These are phyloP conservation scores for Xiphophorus hellerii DNA, from an alignment of 2,113 vertebrate species.

Conservation along the genomic window DNA sequence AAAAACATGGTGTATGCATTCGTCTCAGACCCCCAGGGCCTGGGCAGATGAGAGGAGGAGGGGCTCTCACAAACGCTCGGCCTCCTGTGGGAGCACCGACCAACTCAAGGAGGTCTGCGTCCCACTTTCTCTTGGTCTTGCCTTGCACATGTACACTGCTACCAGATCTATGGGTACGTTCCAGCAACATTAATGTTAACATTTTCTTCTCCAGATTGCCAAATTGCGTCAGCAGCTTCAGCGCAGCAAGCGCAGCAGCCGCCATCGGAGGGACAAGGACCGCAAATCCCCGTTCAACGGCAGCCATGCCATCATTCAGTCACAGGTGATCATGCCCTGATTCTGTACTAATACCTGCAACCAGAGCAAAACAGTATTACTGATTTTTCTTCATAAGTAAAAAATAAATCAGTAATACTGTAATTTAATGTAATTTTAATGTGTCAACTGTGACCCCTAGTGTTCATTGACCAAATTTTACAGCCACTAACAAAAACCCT, in stretches of 20 bases:
- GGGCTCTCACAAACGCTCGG: constrained; percentile 92
- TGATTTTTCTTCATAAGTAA: too few relatives aligned
- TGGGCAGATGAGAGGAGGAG: constrained; percentile 97
- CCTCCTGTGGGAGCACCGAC: constrained; percentile 97
- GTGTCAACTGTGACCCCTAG: background rate
- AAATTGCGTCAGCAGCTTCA: constrained; percentile 97
- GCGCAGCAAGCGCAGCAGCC: constrained; percentile 98
- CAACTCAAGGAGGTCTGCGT: constrained; percentile 95
- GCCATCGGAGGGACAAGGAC: constrained; percentile 97
- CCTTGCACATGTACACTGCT: too few relatives aligned
- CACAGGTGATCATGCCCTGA: constrained; percentile 84
- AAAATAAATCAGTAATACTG: too few relatives aligned
- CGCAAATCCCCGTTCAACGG: constrained; percentile 98
- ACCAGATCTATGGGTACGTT: rapidly evolving
- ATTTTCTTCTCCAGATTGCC: constrained; percentile 84
- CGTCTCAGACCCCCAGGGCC: constrained; percentile 92
- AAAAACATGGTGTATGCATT: constrained; percentile 28
- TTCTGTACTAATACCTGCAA: too few relatives aligned
- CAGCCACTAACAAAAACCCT: too few relatives aligned
- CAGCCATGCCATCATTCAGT: constrained; percentile 95
- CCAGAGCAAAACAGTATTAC: too few relatives aligned
- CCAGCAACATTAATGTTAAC: background rate
- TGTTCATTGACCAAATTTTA: background rate
- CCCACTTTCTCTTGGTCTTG: background rate
- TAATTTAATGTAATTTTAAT: background rate